A percentile compares a stretch with the other conserved stretches of the same genome.
Evolutionary conservation across 2,888 invertebrate species (phyloP).

Genomic region (Patella caerulea): DNA sequence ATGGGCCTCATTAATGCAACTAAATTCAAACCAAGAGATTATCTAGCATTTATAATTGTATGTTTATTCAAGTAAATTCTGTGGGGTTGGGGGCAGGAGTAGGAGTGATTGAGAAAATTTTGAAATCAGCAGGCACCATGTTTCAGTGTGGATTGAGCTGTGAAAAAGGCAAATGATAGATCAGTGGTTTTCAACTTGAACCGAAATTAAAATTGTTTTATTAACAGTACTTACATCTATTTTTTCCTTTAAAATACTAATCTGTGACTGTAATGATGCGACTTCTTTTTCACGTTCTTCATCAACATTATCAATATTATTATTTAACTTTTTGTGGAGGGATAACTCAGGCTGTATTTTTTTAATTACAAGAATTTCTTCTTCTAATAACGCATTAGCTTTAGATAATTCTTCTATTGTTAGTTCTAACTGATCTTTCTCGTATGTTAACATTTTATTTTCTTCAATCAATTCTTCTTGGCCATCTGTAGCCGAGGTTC

Average conservation of each 20-base stretch:
- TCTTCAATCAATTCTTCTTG: slow-evolving; percentile 47
- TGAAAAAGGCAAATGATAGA: too few relatives aligned
- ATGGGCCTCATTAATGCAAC: too few relatives aligned
- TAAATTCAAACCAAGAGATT: too few relatives aligned
- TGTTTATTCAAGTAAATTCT: too few relatives aligned
- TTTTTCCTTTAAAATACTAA: slow-evolving; percentile 53
- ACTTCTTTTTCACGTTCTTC: slow-evolving; percentile 50
- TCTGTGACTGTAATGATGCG: slow-evolving; percentile 53
- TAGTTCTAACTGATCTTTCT: slow-evolving; percentile 57
- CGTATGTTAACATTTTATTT: slow-evolving; percentile 45
- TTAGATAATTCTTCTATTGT: slow-evolving; percentile 53
- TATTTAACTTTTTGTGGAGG: background rate
- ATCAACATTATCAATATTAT: slow-evolving; percentile 4
- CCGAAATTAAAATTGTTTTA: too few relatives aligned
- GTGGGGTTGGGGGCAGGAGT: too few relatives aligned
- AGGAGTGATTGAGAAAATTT: too few relatives aligned
- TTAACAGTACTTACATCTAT: slow-evolving; percentile 53
- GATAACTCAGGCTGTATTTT: background rate
- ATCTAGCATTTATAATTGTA: too few relatives aligned
- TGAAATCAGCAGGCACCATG: too few relatives aligned
- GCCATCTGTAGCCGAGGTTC: slow-evolving; percentile 30
- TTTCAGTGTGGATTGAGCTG: too few relatives aligned
- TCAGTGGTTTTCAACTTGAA: too few relatives aligned
- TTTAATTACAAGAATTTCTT: slow-evolving; percentile 38
- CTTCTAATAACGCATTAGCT: slow-evolving; percentile 52